Conservation (phyloP, 2,888 invertebrate genomes). For the Tolmerus cingulatus region DNA sequence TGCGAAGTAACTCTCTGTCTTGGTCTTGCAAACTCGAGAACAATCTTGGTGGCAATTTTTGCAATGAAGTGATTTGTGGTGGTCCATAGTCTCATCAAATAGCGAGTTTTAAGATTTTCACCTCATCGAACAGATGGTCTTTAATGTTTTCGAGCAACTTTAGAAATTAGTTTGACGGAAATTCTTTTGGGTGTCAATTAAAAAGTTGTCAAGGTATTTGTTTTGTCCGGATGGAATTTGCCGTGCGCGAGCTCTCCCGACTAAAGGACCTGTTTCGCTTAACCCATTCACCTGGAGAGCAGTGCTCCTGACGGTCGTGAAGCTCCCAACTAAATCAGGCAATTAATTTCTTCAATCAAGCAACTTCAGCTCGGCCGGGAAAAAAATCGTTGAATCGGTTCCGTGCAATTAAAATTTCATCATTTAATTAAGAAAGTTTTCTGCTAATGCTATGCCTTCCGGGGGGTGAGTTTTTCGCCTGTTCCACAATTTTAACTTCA, state of each 20-base stretch:
- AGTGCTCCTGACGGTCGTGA: background rate
- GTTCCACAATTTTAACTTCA: background rate
- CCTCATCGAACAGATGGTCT: background rate
- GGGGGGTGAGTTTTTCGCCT: no score
- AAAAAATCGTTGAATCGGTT: constrained; percentile 24
- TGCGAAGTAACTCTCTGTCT: no score
- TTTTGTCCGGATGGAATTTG: background rate
- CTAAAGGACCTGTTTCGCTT: background rate
- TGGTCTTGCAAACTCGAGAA: no score
- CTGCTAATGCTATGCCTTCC: background rate
- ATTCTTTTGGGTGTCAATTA: constrained; percentile 33
- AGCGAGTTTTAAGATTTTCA: background rate
- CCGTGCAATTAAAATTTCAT: constrained; percentile 35
- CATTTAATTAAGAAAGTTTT: constrained; percentile 33
- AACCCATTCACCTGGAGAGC: background rate
- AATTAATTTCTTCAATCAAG: constrained; percentile 32
- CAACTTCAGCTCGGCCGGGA: background rate
- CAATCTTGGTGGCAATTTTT: no score
- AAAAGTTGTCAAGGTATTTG: constrained; percentile 35
- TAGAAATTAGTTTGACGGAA: constrained; percentile 20
- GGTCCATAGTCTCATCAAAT: background rate
- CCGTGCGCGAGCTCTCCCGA: background rate
- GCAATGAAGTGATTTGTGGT: no score
- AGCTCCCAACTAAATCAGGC: constrained; percentile 8
- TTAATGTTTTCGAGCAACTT: constrained; percentile 3